Evolutionary conservation across 2,888 invertebrate species (phyloP).

Genomic region (Rhingia campestris): DNA sequence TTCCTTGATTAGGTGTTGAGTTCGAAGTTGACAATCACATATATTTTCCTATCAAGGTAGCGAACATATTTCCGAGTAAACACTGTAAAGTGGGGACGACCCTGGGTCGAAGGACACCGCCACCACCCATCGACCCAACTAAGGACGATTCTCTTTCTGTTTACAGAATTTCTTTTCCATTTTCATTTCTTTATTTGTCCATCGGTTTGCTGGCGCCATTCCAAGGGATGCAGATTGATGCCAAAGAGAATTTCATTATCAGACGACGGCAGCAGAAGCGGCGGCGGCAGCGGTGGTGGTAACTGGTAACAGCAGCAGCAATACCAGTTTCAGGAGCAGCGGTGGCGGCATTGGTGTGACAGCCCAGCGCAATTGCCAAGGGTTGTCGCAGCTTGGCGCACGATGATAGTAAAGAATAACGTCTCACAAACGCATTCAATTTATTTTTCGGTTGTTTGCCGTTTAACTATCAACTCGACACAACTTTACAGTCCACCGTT

Average conservation of each 20-base stretch:
- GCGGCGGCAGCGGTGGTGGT: background rate
- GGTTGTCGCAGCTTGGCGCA: conserved; percentile 51
- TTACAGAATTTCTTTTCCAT: conserved; percentile 55
- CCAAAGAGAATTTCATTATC: conserved; percentile 74
- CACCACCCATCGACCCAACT: background rate
- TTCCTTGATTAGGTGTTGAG: conserved; percentile 28
- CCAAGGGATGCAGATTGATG: conserved; percentile 70
- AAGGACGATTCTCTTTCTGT: conserved; percentile 21
- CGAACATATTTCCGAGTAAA: conserved; percentile 51
- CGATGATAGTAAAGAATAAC: conserved; percentile 59
- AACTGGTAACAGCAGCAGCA: background rate
- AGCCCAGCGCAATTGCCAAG: conserved; percentile 39
- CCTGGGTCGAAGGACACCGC: conserved; percentile 29
- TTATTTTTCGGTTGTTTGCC: conserved; percentile 70
- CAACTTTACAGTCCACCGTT: conserved; percentile 71
- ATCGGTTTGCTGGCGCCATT: conserved; percentile 69
- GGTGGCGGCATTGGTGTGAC: conserved; percentile 35
- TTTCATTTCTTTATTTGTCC: conserved; percentile 66
- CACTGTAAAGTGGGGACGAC: conserved; percentile 18
- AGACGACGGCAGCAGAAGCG: conserved; percentile 51
- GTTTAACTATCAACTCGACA: conserved; percentile 69
- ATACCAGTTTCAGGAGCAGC: background rate
- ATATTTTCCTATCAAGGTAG: conserved; percentile 36
- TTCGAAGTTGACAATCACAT: conserved; percentile 37
- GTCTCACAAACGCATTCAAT: conserved; percentile 70